These are phyloP conservation scores for Triplophysa rosa DNA, from an alignment of 2,113 vertebrate species.

Conservation along the genomic window DNA sequence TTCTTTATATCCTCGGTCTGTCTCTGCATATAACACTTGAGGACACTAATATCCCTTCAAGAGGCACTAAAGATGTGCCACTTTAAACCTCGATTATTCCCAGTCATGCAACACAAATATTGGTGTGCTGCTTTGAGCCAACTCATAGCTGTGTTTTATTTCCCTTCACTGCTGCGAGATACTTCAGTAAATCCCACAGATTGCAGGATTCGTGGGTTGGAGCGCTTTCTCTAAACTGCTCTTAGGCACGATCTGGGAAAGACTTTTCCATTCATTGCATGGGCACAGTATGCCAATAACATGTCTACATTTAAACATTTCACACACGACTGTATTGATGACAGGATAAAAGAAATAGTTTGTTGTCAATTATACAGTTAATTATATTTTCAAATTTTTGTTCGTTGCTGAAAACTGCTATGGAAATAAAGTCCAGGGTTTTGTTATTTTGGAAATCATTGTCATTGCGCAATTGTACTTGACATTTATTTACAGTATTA, in stretches of 20 bases:
- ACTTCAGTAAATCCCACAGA: slow-evolving; percentile 86
- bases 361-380: background rate
- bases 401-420: background rate
- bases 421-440: background rate
- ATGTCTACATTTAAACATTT: background rate
- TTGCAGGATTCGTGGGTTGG: slow-evolving; percentile 79
- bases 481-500: background rate
- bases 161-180: slow-evolving; percentile 81
- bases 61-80: slow-evolving; percentile 82
- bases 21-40: slow-evolving; percentile 74
- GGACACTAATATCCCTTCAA: slow-evolving; percentile 85
- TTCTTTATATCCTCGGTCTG: background rate
- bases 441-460: background rate
- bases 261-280: slow-evolving; percentile 63
- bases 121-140: slow-evolving; percentile 94
- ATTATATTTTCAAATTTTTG: background rate
- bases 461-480: background rate
- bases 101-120: slow-evolving; percentile 99
- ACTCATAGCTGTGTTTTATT: slow-evolving; percentile 83
- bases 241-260: slow-evolving; percentile 83
- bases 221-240: slow-evolving; percentile 68
- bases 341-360: background rate
- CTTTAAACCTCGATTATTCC: slow-evolving; percentile 94
- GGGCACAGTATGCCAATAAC: slow-evolving; percentile 66
- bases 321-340: background rate